A percentile compares a stretch with the other conserved stretches of the same genome.
phyloP scores from a whole-genome alignment of 2,113 vertebrate species.

The Sinocyclocheilus rhinocerous region DNA sequence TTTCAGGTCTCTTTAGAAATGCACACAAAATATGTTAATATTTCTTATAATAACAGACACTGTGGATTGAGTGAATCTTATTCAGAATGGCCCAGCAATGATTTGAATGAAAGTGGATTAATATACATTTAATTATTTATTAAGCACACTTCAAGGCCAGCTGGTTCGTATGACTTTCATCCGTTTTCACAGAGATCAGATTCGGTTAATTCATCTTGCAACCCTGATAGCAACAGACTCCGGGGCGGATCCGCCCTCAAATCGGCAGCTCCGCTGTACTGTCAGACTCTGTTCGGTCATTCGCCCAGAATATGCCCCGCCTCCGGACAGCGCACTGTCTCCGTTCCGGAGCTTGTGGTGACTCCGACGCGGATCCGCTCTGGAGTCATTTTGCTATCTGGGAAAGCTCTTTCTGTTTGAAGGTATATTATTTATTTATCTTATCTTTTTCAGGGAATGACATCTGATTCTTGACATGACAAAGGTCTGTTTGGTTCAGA shows the following conservation, averaged over 20 bases:
- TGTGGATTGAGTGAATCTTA: background rate
- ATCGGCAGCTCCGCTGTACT: too few relatives aligned
- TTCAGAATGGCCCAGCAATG: background rate
- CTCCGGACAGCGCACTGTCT: too few relatives aligned
- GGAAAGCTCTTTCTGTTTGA: slow-evolving; percentile 27
- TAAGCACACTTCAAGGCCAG: slow-evolving; percentile 21
- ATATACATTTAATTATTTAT: slow-evolving; percentile 34
- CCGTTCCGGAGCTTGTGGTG: too few relatives aligned
- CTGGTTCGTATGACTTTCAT: slow-evolving; percentile 20
- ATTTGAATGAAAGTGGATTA: background rate
- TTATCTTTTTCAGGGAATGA: background rate
- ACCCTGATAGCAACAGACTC: too few relatives aligned
- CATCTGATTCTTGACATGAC: slow-evolving; percentile 14
- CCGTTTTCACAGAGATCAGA: slow-evolving; percentile 32
- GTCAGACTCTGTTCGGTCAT: too few relatives aligned
- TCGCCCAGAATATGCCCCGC: too few relatives aligned
- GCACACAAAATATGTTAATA: background rate
- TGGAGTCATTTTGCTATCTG: too few relatives aligned
- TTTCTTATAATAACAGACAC: background rate
- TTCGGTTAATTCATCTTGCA: slow-evolving; percentile 40
- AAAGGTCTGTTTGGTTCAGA: background rate
- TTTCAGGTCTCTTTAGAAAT: background rate
- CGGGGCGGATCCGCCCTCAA: too few relatives aligned
- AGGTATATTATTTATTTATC: slow-evolving; percentile 42
- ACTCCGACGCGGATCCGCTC: too few relatives aligned